phyloP scores from a whole-genome alignment of 2,888 invertebrate species.

The Aromia moschata region DNA sequence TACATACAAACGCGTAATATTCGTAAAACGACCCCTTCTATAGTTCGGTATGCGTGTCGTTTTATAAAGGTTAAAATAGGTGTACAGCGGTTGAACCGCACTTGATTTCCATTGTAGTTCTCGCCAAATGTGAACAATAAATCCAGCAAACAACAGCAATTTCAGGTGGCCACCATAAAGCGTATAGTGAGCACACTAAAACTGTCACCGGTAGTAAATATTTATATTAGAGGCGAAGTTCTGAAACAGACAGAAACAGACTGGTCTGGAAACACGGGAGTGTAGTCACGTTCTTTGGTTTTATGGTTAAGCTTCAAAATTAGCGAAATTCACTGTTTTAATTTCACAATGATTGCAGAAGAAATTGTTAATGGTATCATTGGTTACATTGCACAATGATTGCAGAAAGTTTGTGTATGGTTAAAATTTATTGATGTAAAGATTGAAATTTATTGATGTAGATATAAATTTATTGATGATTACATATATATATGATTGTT shows the following conservation, averaged over 20 bases:
- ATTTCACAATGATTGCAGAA: too few relatives aligned
- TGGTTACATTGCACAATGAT: too few relatives aligned
- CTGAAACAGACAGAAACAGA: slow-evolving; percentile 28
- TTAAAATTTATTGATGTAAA: too few relatives aligned
- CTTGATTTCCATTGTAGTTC: slow-evolving; percentile 35
- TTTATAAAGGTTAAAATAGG: slow-evolving; percentile 18
- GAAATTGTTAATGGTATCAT: too few relatives aligned
- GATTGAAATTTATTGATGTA: too few relatives aligned
- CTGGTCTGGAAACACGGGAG: neutral
- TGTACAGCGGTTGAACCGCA: slow-evolving; percentile 19
- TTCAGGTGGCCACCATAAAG: slow-evolving; percentile 42
- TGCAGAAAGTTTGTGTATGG: too few relatives aligned
- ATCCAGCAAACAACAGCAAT: slow-evolving; percentile 42
- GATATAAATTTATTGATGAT: too few relatives aligned
- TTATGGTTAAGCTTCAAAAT: neutral
- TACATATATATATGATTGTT: too few relatives aligned
- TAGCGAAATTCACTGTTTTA: too few relatives aligned
- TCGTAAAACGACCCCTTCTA: too few relatives aligned
- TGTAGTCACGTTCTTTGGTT: neutral
- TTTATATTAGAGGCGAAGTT: slow-evolving; percentile 42
- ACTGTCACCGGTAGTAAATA: slow-evolving; percentile 43
- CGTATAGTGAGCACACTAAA: slow-evolving; percentile 38
- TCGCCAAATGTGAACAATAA: slow-evolving; percentile 35
- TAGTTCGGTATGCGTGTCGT: too few relatives aligned
- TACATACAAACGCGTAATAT: too few relatives aligned